Evolutionary conservation across 2,113 vertebrate species (phyloP), one percentile per base, ranked within the genome.

Genomic region (Gymnogyps californianus): DNA sequence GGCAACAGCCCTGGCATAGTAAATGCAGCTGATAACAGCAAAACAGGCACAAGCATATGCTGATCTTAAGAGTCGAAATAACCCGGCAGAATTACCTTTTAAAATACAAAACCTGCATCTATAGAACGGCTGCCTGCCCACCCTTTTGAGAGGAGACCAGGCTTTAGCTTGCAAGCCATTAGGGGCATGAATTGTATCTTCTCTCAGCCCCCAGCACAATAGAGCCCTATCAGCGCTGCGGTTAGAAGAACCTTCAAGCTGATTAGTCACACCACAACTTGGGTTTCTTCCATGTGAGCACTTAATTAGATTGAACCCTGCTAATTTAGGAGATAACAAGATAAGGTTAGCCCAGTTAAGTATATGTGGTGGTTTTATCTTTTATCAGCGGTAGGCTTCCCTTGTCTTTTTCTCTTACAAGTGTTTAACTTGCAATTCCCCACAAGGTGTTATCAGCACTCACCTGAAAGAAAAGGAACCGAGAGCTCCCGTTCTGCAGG

Each of bases 291-390:
- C 95, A 93, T 74, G 62, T 54, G 70, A 95, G 81, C 89, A 58
- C 95, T 96, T 96, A 95, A 97, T 96, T 95, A 95, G 95, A 90
- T 96, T 93, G 92, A 95, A 75, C 80, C 52, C 89, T 92, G 86
- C 92, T 96, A 95, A 96, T 95, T 97, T 93, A 85, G 90, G 89
- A 90, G 96, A 93, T 96, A 95, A 96, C 94, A 93, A 95, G 96
- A 94, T 96, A 96, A 95, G 75, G 84, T 83, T 77, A 83, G 46
- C 84, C 58, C 38, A 25, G 87, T 87, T 83, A 89, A 96, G 54
- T 59, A 8, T 47, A 19, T 10, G 77, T 46, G 77, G 86, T 38
- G 36, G 47, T 59, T 89, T 95, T 96, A 84, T 94, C 96, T 92
- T 93, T 80, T 93, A 80, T 93, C 94, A 54, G 87, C 2, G 2